Conservation (phyloP, 2,888 invertebrate genomes). For the Dicranocentrus wangi region DNA sequence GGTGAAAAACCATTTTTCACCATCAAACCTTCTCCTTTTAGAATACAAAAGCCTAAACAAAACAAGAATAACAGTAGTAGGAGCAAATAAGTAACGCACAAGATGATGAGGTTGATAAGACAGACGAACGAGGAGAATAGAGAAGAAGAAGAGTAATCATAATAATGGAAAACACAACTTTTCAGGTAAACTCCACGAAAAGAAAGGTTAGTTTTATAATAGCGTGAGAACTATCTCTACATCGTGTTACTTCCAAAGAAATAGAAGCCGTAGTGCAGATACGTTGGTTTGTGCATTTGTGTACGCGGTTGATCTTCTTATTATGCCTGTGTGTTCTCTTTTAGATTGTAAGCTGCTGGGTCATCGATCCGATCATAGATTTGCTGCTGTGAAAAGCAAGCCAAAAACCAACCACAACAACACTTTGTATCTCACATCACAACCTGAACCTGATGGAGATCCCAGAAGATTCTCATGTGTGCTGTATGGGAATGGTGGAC, state of each 20-base stretch:
- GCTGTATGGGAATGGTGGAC: conserved; percentile 22
- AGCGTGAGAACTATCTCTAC: conserved; percentile 58
- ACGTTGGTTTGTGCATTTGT: too few species aligned
- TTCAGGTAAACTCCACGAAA: conserved; percentile 46
- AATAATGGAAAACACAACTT: conserved; percentile 48
- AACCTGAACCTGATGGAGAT: background rate
- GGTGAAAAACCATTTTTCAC: conserved; percentile 65
- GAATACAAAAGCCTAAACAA: conserved; percentile 27
- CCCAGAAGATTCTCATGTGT: background rate
- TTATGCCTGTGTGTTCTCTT: conserved; percentile 35
- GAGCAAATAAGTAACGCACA: conserved; percentile 37
- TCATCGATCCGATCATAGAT: conserved; percentile 63
- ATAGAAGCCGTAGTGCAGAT: background rate
- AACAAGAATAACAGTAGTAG: conserved; percentile 35
- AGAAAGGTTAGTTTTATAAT: conserved; percentile 59
- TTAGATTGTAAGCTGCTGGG: conserved; percentile 43
- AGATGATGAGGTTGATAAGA: conserved; percentile 33
- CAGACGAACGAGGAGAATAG: background rate
- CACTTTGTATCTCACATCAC: too few species aligned
- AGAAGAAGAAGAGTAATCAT: conserved; percentile 29
- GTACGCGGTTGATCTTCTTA: conserved; percentile 15
- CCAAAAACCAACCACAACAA: conserved; percentile 43
- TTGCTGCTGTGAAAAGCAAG: conserved; percentile 29
- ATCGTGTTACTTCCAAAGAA: background rate
- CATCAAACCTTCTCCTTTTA: conserved; percentile 48